These are phyloP conservation scores for Mallateleia sp. DNA, from an alignment of 2,888 invertebrate species.

Conservation along the genomic window DNA sequence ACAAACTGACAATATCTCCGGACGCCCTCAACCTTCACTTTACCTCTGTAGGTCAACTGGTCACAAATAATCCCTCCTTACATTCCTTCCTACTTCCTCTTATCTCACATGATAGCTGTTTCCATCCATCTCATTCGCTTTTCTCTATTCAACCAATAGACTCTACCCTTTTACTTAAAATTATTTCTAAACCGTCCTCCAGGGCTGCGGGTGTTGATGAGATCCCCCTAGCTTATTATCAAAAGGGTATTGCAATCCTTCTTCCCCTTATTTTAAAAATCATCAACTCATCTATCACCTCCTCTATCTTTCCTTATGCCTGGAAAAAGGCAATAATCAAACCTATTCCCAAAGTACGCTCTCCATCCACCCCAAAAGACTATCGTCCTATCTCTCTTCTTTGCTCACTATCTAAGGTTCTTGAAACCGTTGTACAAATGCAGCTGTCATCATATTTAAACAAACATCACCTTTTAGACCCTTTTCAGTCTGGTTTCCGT, in stretches of 20 bases:
- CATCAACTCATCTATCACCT: neutral
- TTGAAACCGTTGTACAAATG: neutral
- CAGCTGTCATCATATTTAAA: neutral
- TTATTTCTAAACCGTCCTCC: no score
- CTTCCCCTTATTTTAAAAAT: neutral
- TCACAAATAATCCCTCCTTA: no score
- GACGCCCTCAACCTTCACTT: no score
- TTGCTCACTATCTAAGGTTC: conserved; percentile 4
- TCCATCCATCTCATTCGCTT: no score
- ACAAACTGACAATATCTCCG: no score
- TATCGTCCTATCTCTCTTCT: conserved; percentile 17
- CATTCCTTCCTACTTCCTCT: no score
- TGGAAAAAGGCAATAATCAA: conserved; percentile 10
- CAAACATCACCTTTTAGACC: neutral
- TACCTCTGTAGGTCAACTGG: no score
- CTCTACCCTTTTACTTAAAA: no score
- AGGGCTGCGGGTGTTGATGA: no score
- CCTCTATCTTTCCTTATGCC: neutral
- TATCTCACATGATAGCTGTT: no score
- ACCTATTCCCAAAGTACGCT: neutral
- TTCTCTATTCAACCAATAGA: no score
- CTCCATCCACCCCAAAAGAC: neutral
- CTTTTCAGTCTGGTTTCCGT: conserved; percentile 21
- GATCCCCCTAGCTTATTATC: no score
- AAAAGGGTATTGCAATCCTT: neutral